phyloP scores from a whole-genome alignment of 1,140 invertebrate genomes.

The Gryon sp. region DNA sequence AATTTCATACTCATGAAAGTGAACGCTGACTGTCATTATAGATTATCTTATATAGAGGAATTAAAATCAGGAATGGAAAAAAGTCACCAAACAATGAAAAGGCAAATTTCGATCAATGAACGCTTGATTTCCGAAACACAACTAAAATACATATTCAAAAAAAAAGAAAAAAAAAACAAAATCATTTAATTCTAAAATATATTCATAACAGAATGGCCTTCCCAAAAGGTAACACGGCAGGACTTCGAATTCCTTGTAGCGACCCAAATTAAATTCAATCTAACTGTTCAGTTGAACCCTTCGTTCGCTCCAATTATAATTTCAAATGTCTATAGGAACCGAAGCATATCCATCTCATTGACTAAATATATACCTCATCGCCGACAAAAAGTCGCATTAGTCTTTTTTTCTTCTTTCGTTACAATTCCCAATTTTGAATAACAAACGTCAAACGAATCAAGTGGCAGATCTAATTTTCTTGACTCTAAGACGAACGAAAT shows the following conservation, averaged over 20 bases:
- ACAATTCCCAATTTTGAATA: slow-evolving; percentile 4
- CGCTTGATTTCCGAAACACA: too few relatives aligned
- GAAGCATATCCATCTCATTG: not conserved
- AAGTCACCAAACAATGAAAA: too few relatives aligned
- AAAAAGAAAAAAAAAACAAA: too few relatives aligned
- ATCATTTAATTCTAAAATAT: not conserved
- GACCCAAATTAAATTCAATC: not conserved
- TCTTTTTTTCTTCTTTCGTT: not conserved
- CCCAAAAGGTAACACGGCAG: not conserved
- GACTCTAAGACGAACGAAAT: not conserved
- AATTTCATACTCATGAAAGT: too few relatives aligned
- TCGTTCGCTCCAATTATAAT: slow-evolving; percentile 35
- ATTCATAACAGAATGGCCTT: not conserved
- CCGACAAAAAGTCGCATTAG: slow-evolving; percentile 5
- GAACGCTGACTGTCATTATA: too few relatives aligned
- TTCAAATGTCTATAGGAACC: slow-evolving; percentile 11
- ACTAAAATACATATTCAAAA: too few relatives aligned
- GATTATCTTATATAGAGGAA: too few relatives aligned
- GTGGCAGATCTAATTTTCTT: not conserved
- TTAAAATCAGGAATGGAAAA: too few relatives aligned
- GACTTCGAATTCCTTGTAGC: slow-evolving; percentile 2
- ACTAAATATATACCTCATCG: slow-evolving; percentile 29
- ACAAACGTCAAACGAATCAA: not conserved
- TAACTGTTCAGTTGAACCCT: slow-evolving; percentile 23
- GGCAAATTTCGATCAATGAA: too few relatives aligned